phyloP scores from a whole-genome alignment of 2,888 invertebrate species.

The Pseudeuparius sepicola region DNA sequence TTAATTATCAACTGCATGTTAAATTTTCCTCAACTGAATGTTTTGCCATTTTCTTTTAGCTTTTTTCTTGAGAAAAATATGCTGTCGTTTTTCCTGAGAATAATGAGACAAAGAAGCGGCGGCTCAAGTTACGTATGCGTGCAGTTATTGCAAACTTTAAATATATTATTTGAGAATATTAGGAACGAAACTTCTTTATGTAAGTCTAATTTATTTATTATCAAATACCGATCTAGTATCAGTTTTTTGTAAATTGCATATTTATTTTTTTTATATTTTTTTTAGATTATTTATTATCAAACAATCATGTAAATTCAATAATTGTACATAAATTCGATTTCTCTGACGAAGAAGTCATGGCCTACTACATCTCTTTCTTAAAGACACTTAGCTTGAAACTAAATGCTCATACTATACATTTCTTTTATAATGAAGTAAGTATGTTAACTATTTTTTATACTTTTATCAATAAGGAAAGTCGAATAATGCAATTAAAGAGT shows the following conservation, averaged over 20 bases:
- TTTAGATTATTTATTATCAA: constrained; percentile 95
- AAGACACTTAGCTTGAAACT: constrained; percentile 96
- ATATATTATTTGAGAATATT: constrained; percentile 99
- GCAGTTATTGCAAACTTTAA: constrained; percentile 93
- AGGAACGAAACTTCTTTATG: constrained; percentile 97
- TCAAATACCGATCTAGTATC: too few species aligned
- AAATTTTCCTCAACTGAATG: not conserved
- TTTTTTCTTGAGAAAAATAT: constrained; percentile 99
- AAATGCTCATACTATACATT: constrained; percentile 97
- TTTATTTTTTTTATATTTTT: constrained; percentile 29
- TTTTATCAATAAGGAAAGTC: too few species aligned
- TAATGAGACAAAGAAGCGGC: constrained; percentile 96
- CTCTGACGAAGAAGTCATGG: constrained; percentile 99
- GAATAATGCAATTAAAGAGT: too few species aligned
- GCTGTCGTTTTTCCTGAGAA: constrained; percentile 93
- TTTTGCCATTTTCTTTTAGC: constrained; percentile 59
- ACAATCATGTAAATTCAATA: constrained; percentile 99
- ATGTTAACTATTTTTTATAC: constrained; percentile 1
- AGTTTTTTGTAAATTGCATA: constrained; percentile 6
- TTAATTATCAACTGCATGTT: not conserved
- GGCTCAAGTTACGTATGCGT: constrained; percentile 91
- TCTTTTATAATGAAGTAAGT: constrained; percentile 96
- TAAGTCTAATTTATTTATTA: constrained; percentile 62
- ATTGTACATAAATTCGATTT: constrained; percentile 99
- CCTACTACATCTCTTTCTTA: constrained; percentile 98